A percentile compares a stretch with the other conserved stretches of the same genome.
Conservation (phyloP, 2,888 invertebrate genomes). For the Tetragonisca angustula region DNA sequence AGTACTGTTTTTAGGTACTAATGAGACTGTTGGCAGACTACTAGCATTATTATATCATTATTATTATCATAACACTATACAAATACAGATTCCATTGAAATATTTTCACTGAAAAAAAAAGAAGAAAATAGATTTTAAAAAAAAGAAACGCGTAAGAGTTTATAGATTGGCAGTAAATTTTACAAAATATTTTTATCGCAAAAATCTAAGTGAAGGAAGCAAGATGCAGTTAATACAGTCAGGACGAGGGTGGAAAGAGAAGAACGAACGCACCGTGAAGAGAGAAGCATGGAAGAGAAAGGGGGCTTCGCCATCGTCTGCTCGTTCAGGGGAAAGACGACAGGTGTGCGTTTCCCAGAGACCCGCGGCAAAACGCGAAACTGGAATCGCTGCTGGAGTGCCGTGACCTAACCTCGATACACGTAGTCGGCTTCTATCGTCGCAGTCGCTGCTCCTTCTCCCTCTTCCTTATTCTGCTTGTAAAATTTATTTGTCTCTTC, state of each 20-base stretch:
- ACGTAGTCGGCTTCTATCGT: conserved; percentile 40
- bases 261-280: conserved; percentile 27
- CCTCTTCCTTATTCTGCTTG: background rate
- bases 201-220: conserved; percentile 28
- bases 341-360: conserved; percentile 82
- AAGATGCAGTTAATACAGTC: conserved; percentile 6
- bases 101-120: background rate
- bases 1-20: background rate
- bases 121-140: background rate
- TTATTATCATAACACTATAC: too few species aligned
- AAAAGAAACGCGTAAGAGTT: background rate
- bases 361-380: conserved; percentile 81
- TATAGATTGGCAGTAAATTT: conserved; percentile 5
- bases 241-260: conserved; percentile 38
- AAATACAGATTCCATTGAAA: background rate
- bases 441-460: conserved; percentile 11
- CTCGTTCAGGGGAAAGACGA: conserved; percentile 77
- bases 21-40: background rate
- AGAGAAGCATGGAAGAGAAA: conserved; percentile 46
- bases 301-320: conserved; percentile 68
- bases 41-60: background rate
- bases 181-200: conserved; percentile 25
- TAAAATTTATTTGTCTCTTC: conserved; percentile 20
- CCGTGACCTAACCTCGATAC: conserved; percentile 66
- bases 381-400: conserved; percentile 72